phyloP scores from a whole-genome alignment of 2,888 invertebrate species.

The Eueremaeus valkanovi region DNA sequence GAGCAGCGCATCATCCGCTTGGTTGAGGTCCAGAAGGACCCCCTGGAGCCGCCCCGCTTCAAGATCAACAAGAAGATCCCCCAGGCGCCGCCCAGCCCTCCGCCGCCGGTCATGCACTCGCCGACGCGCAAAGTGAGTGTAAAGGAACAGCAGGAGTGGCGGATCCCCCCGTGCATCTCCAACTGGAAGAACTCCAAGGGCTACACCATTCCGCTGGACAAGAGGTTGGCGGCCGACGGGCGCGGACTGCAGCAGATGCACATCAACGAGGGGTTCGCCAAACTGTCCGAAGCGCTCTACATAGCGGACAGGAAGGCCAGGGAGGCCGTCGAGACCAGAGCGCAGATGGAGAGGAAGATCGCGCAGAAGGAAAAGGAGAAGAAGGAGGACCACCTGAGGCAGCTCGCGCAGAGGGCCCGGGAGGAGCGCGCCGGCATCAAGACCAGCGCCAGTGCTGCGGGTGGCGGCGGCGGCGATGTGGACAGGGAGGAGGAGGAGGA shows the following conservation, averaged over 20 bases:
- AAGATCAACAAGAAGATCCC: conserved; percentile 98
- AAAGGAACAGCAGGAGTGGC: conserved; percentile 99
- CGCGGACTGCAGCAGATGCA: conserved; percentile 94
- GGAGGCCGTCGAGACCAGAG: conserved; percentile 94
- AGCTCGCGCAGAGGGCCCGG: conserved; percentile 89
- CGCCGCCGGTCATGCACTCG: conserved; percentile 96
- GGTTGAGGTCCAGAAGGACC: conserved; percentile 90
- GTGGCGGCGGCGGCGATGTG: conserved; percentile 61
- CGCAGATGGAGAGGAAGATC: conserved; percentile 89
- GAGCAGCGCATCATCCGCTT: conserved; percentile 95
- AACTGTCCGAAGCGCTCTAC: conserved; percentile 93
- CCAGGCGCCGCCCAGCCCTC: conserved; percentile 95
- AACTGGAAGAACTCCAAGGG: conserved; percentile 99
- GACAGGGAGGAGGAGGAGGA: conserved; percentile 55
- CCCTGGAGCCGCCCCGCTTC: conserved; percentile 98
- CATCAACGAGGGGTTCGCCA: conserved; percentile 98
- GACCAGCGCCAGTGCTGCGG: neutral
- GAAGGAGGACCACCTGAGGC: conserved; percentile 88
- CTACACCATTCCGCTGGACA: conserved; percentile 96
- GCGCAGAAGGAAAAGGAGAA: conserved; percentile 98
- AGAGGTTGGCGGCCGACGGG: conserved; percentile 95
- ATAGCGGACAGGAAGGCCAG: conserved; percentile 96
- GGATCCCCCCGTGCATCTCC: conserved; percentile 96
- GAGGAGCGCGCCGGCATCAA: conserved; percentile 86
- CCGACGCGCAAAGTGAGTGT: conserved; percentile 96